Base-by-base conservation (phyloP, 2,113 vertebrate species). In the Eleginops maclovinus region DNA sequence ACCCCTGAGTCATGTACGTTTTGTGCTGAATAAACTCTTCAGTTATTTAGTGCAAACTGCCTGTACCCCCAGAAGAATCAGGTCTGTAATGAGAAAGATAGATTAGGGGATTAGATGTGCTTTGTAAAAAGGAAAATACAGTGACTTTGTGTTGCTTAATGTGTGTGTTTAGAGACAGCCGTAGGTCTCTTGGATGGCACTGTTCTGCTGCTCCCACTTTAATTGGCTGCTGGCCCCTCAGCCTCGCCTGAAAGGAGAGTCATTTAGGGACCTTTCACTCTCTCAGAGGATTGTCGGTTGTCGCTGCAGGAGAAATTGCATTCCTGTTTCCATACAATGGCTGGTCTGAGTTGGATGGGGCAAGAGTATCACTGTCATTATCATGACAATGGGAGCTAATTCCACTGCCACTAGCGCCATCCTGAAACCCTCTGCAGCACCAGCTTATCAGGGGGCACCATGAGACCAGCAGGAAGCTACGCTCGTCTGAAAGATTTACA, bases 381-480 rank as follows among this genome's bases (percentile, higher is more conserved):
- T 92, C 94, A 95, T 95, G 90, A 95, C 94, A 95, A 95, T 95
- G 73, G 90, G 86, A 94, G 92, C 93, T 95, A 95, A 95, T 95
- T 95, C 93, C 91, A 90, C 92, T 92, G 91, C 92, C 91, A 86
- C 88, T 66, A 77, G 89, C 84, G 51, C 79, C 90, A 88, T 92
- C 93, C 90, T 90, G 87, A 93, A 93, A 78, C 91, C 92, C 77
- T 91, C 82, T 79, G 90, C 91, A 83, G 91, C 77, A 81, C 65
- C 79, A 78, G 90, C 89, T 95, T 95, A 95, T 95, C 92, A 89
- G 92, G 81, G 90, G 90, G 90, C 90, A 87, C 89, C 92, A 94
- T 91, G 85, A 93, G 84, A 93, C 62, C 84, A 79, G 89, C 83
- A 75, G 87, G 89, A 85, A 70, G 79, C 83, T 49, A 36, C 40